Conservation (phyloP, 2,888 invertebrate species). For the Hermaeophaga mercurialis region DNA sequence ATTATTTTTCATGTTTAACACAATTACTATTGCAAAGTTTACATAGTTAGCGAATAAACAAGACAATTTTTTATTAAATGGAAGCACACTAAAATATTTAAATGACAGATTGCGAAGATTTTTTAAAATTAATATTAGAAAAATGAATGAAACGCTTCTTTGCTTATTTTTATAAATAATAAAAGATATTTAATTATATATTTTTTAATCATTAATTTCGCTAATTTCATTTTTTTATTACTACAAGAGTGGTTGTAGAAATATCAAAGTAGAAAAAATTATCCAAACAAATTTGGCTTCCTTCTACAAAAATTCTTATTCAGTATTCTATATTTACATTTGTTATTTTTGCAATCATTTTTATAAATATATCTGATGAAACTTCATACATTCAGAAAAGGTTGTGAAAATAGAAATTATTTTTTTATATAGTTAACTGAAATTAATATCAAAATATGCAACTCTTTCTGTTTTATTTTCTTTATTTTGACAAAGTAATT, state of each 20-base stretch:
- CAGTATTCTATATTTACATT: not conserved
- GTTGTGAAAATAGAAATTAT: constrained; percentile 14
- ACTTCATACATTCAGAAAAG: not conserved
- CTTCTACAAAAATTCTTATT: not conserved
- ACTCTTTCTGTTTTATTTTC: not conserved
- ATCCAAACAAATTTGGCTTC: not conserved
- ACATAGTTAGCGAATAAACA: too few relatives aligned
- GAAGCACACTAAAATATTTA: too few relatives aligned
- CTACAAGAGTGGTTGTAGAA: not conserved
- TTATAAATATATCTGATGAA: not conserved
- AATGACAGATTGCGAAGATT: too few relatives aligned
- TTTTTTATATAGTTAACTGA: constrained; percentile 8
- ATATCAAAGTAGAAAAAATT: not conserved
- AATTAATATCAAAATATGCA: not conserved
- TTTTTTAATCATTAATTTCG: too few relatives aligned
- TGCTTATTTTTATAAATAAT: not conserved
- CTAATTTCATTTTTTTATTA: not conserved
- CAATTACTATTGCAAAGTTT: too few relatives aligned
- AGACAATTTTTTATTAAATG: too few relatives aligned
- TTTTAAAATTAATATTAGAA: too few relatives aligned
- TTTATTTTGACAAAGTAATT: too few relatives aligned
- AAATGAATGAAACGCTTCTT: not conserved
- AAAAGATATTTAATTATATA: not conserved
- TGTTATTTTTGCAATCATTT: not conserved
- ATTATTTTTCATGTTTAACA: too few relatives aligned